Percentiles rank a stretch among this genome's conserved stretches.
phyloP scores from a whole-genome alignment of 2,888 invertebrate species.

The Oligia latruncula region DNA sequence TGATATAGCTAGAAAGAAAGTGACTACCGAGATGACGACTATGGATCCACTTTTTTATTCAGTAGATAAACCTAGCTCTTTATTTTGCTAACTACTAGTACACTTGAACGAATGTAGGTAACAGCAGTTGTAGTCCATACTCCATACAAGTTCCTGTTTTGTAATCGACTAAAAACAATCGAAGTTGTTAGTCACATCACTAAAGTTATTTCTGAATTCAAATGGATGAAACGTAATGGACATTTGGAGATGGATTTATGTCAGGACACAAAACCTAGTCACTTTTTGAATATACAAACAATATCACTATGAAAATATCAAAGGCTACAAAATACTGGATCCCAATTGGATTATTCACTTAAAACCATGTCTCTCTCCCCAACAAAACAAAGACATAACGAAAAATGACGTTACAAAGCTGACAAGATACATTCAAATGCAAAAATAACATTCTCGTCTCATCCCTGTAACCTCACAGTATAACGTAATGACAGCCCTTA shows the following conservation, averaged over 20 bases:
- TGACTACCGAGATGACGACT: too few species aligned
- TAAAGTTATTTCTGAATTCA: conserved; percentile 1
- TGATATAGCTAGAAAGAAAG: too few species aligned
- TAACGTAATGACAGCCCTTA: conserved; percentile 86
- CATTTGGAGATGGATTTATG: background rate
- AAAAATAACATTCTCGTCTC: conserved; percentile 80
- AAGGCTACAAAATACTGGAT: background rate
- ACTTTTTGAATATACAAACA: background rate
- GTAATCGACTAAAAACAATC: conserved; percentile 15
- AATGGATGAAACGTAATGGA: conserved; percentile 5
- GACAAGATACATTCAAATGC: conserved; percentile 74
- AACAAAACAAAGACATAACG: conserved; percentile 38
- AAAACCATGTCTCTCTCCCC: conserved; percentile 22
- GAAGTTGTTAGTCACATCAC: conserved; percentile 5
- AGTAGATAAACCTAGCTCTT: background rate
- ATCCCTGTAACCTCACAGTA: conserved; percentile 75
- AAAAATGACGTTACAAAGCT: conserved; percentile 59
- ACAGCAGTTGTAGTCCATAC: background rate
- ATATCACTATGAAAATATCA: background rate
- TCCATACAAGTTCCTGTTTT: background rate
- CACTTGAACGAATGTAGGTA: background rate
- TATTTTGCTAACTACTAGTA: background rate
- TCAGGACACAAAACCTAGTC: background rate
- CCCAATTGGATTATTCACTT: conserved; percentile 18
- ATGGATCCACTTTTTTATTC: too few species aligned